These are phyloP conservation scores for Harmothoe impar DNA, from an alignment of 2,888 invertebrate genomes.

Conservation along the genomic window DNA sequence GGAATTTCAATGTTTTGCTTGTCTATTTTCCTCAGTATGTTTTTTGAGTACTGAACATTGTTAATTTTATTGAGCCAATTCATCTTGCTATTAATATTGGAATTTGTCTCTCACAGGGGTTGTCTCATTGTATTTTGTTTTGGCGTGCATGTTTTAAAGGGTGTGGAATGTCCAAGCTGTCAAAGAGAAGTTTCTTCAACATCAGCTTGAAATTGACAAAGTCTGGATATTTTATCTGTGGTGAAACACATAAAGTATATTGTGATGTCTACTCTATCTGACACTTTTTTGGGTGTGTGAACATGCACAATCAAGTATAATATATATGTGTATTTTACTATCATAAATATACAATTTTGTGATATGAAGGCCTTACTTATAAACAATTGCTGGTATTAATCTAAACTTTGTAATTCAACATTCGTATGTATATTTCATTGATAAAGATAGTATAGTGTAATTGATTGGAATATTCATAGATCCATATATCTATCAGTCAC, in stretches of 20 bases:
- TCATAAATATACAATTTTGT: not conserved
- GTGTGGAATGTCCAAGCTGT: conserved; percentile 24
- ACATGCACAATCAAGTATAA: conserved; percentile 5
- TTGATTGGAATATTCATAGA: not conserved
- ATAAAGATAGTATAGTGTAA: not conserved
- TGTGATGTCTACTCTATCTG: conserved; percentile 23
- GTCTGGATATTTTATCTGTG: not conserved
- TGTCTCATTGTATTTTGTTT: conserved; percentile 26
- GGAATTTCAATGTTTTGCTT: conserved; percentile 24
- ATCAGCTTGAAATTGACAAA: not conserved
- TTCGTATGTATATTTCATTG: not conserved
- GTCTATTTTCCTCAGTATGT: conserved; percentile 24
- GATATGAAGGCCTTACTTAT: not conserved
- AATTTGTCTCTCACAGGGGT: conserved; percentile 3
- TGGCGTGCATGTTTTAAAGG: conserved; percentile 32
- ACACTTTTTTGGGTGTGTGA: not conserved
- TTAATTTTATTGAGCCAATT: conserved; percentile 7
- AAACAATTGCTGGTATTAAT: not conserved
- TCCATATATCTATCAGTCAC: not conserved
- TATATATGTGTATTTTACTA: not conserved
- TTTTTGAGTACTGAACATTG: not conserved
- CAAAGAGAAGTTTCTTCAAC: not conserved
- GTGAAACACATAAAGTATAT: not conserved
- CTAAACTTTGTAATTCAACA: conserved; percentile 1
- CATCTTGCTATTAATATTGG: not conserved